A percentile compares a stretch with the other conserved stretches of the same genome.
phyloP scores from a whole-genome alignment of 2,113 vertebrate genomes.

The Barnardius zonarius region DNA sequence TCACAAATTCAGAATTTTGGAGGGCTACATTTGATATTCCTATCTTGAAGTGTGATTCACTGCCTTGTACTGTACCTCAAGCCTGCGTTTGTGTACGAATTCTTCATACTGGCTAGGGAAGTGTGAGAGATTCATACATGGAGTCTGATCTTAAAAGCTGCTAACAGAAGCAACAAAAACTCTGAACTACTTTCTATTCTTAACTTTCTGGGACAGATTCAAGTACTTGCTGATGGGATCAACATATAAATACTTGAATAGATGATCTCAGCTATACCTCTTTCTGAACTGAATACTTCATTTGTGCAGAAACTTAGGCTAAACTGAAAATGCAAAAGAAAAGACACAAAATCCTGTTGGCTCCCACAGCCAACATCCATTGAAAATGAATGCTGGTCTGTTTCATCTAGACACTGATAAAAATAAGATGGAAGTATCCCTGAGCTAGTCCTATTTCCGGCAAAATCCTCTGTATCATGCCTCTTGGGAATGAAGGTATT shows the following conservation, averaged over 20 bases:
- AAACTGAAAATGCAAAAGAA: neutral
- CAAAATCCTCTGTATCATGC: neutral
- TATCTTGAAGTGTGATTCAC: neutral
- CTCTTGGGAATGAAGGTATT: neutral
- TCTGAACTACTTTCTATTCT: neutral
- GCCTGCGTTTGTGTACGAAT: neutral
- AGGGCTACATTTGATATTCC: neutral
- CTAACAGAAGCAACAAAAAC: neutral
- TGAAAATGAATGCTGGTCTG: neutral
- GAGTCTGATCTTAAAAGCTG: neutral
- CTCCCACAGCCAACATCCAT: neutral
- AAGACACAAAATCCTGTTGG: neutral
- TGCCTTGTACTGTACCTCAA: neutral
- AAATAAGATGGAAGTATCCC: neutral
- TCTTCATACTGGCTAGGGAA: neutral
- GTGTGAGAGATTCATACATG: neutral
- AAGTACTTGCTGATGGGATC: neutral
- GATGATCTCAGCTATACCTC: neutral
- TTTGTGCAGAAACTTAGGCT: neutral
- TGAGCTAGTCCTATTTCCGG: neutral
- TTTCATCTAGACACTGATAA: neutral
- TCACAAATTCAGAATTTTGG: neutral
- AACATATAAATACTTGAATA: neutral
- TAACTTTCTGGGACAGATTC: neutral
- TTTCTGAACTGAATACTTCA: neutral